Evolutionary conservation across 2,888 invertebrate genomes (phyloP).

Genomic region (Monoplex corrugatus): DNA sequence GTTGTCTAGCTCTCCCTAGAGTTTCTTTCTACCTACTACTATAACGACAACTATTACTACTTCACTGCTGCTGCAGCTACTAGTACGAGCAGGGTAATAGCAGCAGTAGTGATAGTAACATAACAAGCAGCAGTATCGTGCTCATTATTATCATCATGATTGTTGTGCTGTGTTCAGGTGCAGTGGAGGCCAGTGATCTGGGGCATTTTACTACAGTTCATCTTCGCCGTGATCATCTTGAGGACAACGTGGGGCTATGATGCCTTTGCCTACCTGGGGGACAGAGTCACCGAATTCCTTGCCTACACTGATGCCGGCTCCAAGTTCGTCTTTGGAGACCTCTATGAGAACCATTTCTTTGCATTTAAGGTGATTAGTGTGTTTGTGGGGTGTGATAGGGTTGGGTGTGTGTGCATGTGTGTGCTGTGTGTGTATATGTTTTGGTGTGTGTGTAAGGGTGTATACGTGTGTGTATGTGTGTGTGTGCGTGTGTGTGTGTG

Average conservation of each 20-base stretch:
- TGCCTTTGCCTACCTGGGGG: constrained; percentile 88
- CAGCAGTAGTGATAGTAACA: too few species aligned
- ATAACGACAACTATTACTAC: too few species aligned
- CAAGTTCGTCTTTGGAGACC: constrained; percentile 90
- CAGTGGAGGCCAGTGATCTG: constrained; percentile 89
- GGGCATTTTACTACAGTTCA: constrained; percentile 91
- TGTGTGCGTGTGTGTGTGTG: neutral
- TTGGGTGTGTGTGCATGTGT: neutral
- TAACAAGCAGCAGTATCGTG: too few species aligned
- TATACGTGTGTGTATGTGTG: neutral
- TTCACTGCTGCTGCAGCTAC: too few species aligned
- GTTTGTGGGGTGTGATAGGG: neutral
- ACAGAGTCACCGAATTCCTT: constrained; percentile 89
- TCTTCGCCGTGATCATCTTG: constrained; percentile 83
- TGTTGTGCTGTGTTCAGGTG: constrained; percentile 72
- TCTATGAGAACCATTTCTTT: constrained; percentile 85
- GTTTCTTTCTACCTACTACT: too few species aligned
- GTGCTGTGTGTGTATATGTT: neutral
- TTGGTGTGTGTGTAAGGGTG: neutral
- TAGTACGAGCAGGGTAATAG: too few species aligned
- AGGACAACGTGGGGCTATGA: constrained; percentile 81
- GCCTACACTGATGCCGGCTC: constrained; percentile 91
- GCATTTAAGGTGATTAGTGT: constrained; percentile 89
- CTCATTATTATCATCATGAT: neutral
- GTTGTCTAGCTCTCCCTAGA: too few species aligned